Evolutionary conservation across 2,888 invertebrate genomes (phyloP), one percentile per base, ranked within the genome.

Genomic region (Blastobasis lacticolella): DNA sequence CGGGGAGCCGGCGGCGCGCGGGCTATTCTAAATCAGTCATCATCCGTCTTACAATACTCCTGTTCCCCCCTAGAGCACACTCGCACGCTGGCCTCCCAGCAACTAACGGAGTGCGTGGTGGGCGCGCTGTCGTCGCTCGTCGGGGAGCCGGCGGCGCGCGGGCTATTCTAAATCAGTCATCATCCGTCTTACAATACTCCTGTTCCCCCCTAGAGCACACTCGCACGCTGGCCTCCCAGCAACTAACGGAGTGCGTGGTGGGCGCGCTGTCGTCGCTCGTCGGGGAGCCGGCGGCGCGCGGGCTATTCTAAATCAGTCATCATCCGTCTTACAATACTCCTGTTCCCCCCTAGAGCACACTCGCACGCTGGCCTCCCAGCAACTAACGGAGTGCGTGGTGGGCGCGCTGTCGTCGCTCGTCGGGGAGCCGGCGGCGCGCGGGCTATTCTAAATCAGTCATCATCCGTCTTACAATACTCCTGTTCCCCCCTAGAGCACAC

Each of bases 241-340:
- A 92, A 74, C 89, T 95, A 60, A 90, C 91, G 52, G 92, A 92
- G 70, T 92, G 94, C 71, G 91, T 95, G 78, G 91, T 93, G 68
- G 95, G 95, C 73, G 92, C 95, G 60, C 84, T 97, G 59, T 93
- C 93, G 57, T 95, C 94, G 71, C 88, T 97, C 52, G 94, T 97
- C 50, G 97, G 97, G 36, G 93, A 94, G 51, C 94, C 95, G 50
- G 94, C 95, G 37, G 93, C n/a, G n/a, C n/a, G n/a, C n/a, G n/a
- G n/a, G n/a, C n/a, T n/a, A n/a, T n/a, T n/a, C n/a, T n/a, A n/a
- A n/a, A n/a, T n/a, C n/a, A n/a, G n/a, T n/a, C n/a, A n/a, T n/a
- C n/a, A n/a, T n/a, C n/a, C n/a, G n/a, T n/a, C n/a, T n/a, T n/a
- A n/a, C 44, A n/a, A 7, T 5, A 10, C 8, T 10, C 5, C 5